Percentiles rank a stretch among this genome's conserved stretches.
Evolutionary conservation across 2,888 invertebrate species (phyloP).

Genomic region (Tuta absoluta): DNA sequence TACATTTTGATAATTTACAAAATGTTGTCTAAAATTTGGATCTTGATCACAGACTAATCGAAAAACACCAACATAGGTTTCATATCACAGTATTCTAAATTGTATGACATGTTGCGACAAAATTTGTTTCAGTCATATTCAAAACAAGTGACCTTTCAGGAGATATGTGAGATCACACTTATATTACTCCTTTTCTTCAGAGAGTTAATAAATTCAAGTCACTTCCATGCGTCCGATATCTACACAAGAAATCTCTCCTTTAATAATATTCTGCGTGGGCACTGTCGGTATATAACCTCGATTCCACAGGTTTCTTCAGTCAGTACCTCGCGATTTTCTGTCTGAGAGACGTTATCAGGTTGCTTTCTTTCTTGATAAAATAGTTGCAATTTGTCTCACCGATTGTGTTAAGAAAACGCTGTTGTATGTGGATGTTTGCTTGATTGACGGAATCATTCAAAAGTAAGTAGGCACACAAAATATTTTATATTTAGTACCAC

Average conservation of each 20-base stretch:
- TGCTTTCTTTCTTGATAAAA: background rate
- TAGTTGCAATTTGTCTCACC: background rate
- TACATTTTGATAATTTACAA: no score
- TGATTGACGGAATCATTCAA: background rate
- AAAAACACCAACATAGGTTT: no score
- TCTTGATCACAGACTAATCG: no score
- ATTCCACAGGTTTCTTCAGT: slow-evolving; percentile 8
- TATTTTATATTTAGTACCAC: no score
- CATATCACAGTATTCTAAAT: no score
- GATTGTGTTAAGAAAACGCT: background rate
- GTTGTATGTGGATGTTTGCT: background rate
- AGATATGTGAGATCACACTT: no score
- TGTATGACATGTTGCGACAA: no score
- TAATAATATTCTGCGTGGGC: slow-evolving; percentile 5
- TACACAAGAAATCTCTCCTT: background rate
- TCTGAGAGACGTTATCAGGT: background rate
- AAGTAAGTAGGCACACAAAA: background rate
- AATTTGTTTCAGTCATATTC: no score
- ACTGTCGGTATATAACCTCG: background rate
- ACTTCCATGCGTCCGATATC: slow-evolving; percentile 3
- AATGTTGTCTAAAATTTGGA: no score
- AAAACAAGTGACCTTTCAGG: no score
- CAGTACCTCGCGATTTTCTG: background rate
- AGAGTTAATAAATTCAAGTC: background rate
- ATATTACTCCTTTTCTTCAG: background rate